Conservation (phyloP, 2,888 invertebrate species). For the Escarpia spicata region DNA sequence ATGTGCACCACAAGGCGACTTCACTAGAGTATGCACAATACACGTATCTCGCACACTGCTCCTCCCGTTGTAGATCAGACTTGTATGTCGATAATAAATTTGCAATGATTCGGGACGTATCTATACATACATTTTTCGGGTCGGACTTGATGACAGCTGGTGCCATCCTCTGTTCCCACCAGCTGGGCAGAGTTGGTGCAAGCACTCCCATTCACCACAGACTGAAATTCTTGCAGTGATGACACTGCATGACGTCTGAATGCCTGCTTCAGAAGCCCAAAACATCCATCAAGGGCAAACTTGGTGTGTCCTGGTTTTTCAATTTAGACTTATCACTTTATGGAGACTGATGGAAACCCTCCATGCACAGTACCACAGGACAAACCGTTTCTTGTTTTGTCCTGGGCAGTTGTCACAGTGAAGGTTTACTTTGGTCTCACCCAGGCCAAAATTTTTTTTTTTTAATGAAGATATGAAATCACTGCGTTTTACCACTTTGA, state of each 20-base stretch:
- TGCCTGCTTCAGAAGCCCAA: slow-evolving; percentile 13
- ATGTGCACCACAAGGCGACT: too few relatives aligned
- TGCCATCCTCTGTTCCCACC: slow-evolving; percentile 25
- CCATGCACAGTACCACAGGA: slow-evolving; percentile 41
- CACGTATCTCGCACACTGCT: too few relatives aligned
- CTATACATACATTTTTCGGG: too few relatives aligned
- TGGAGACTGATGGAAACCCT: background rate
- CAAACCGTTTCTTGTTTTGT: slow-evolving; percentile 44
- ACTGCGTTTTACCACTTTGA: too few relatives aligned
- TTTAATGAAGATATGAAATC: slow-evolving; percentile 33
- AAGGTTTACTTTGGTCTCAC: slow-evolving; percentile 38
- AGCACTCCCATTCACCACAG: slow-evolving; percentile 27
- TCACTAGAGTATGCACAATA: too few relatives aligned
- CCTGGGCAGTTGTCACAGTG: too few relatives aligned
- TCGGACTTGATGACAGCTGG: too few relatives aligned
- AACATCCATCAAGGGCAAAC: slow-evolving; percentile 27
- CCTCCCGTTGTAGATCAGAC: too few relatives aligned
- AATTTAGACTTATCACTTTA: slow-evolving; percentile 18
- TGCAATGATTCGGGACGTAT: too few relatives aligned
- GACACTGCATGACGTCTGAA: slow-evolving; percentile 18
- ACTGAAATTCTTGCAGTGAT: background rate
- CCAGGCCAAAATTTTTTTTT: slow-evolving; percentile 39
- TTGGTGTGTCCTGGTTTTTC: slow-evolving; percentile 30
- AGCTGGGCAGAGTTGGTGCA: slow-evolving; percentile 20
- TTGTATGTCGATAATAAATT: too few relatives aligned